Conservation (phyloP, 2,113 vertebrate genomes). For the Glaucidium brasilianum region DNA sequence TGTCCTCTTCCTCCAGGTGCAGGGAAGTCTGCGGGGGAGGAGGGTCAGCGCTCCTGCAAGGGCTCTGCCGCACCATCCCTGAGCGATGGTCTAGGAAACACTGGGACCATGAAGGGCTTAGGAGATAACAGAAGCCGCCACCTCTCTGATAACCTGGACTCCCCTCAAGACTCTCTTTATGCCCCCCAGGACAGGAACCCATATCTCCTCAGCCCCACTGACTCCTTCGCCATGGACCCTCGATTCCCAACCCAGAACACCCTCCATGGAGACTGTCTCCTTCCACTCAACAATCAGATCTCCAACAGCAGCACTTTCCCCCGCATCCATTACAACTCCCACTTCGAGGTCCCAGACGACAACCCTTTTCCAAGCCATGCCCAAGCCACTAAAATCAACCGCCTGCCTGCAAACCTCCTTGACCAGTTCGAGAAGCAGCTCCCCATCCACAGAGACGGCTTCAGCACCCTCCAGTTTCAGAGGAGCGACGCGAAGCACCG, state of each 20-base stretch:
- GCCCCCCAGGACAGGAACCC: slow-evolving; percentile 85
- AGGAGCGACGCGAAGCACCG: slow-evolving; percentile 88
- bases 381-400: slow-evolving; percentile 87
- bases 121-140: slow-evolving; percentile 91
- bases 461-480: slow-evolving; percentile 97
- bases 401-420: slow-evolving; percentile 87
- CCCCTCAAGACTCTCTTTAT: slow-evolving; percentile 85
- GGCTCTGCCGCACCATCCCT: not conserved
- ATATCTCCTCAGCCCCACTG: slow-evolving; percentile 90
- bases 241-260: slow-evolving; percentile 77
- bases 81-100: slow-evolving; percentile 72
- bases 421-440: slow-evolving; percentile 98
- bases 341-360: slow-evolving; percentile 92
- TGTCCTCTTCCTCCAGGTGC: slow-evolving; percentile 28
- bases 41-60: not conserved
- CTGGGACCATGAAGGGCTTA: slow-evolving; percentile 91
- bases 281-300: slow-evolving; percentile 93
- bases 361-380: slow-evolving; percentile 88
- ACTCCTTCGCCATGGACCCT: slow-evolving; percentile 89
- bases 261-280: slow-evolving; percentile 86
- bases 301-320: slow-evolving; percentile 97
- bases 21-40: not conserved
- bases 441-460: slow-evolving; percentile 90
- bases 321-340: slow-evolving; percentile 95
- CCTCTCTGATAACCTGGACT: slow-evolving; percentile 90